Evolutionary conservation across 2,797 vertebrate genomes (phyloP).

Genomic region (Zonotrichia albicollis): DNA sequence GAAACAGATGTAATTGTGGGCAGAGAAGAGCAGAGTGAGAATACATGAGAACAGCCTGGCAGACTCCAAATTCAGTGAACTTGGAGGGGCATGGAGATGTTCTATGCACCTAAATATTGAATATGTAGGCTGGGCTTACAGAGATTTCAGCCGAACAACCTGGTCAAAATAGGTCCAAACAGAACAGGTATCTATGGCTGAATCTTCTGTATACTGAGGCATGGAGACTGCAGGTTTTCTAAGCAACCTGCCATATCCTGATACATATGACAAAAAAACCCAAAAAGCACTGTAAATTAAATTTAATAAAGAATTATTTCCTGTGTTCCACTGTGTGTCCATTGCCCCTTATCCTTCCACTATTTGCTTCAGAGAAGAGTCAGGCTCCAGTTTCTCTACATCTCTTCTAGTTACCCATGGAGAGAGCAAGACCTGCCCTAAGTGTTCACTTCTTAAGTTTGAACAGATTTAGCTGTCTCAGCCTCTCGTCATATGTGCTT

Average conservation of each 20-base stretch:
- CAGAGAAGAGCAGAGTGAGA: neutral
- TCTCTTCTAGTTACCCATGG: accelerated
- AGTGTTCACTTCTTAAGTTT: neutral
- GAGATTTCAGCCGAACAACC: neutral
- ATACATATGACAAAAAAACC: neutral
- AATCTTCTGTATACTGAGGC: neutral
- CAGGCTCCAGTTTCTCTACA: neutral
- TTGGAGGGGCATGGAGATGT: neutral
- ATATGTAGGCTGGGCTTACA: neutral
- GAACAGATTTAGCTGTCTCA: neutral
- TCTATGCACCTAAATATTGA: neutral
- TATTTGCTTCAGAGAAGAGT: neutral
- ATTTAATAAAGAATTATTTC: neutral
- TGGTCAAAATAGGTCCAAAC: neutral
- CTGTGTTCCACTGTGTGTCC: neutral
- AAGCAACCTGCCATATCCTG: neutral
- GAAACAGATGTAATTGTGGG: neutral
- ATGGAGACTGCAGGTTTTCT: neutral
- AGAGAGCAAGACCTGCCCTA: neutral
- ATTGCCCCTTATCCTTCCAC: neutral
- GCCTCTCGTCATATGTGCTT: neutral
- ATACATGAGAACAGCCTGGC: neutral
- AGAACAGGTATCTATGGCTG: neutral
- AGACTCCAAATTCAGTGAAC: neutral
- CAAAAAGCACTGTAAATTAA: neutral